Evolutionary conservation across 2,888 invertebrate genomes (phyloP).

Genomic region (Nasonia oneida): DNA sequence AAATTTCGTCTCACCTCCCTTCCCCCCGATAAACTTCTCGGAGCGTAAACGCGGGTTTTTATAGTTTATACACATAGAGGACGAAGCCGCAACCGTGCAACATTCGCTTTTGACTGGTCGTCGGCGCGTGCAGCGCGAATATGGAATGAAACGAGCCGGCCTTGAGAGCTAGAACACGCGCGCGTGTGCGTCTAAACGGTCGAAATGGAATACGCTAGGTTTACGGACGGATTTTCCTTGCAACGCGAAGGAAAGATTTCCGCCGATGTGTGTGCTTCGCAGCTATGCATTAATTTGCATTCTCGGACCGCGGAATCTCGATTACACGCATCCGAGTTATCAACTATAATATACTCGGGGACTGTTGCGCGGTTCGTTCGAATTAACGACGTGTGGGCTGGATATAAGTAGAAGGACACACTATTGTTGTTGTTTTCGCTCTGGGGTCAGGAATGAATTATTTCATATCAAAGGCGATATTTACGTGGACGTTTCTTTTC

Average conservation of each 20-base stretch:
- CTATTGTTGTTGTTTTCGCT: not conserved
- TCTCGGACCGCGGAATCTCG: not conserved
- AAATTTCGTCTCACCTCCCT: not conserved
- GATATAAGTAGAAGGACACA: not conserved
- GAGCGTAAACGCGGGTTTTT: too few relatives aligned
- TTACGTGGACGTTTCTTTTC: not conserved
- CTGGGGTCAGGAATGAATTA: not conserved
- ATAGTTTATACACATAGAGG: too few relatives aligned
- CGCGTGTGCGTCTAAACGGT: not conserved
- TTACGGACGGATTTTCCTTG: conserved; percentile 26
- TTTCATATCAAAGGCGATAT: not conserved
- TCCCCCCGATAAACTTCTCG: not conserved
- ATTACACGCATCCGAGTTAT: conserved; percentile 20
- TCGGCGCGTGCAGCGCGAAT: not conserved
- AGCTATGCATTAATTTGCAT: not conserved
- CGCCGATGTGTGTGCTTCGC: not conserved
- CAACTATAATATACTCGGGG: not conserved
- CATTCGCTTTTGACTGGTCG: not conserved
- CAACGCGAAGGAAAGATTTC: not conserved
- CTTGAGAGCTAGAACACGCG: not conserved
- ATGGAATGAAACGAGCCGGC: not conserved
- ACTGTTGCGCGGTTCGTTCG: not conserved
- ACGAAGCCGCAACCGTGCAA: not conserved
- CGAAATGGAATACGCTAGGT: conserved; percentile 4
- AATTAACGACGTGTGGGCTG: not conserved